These are phyloP conservation scores for Saccopteryx bilineata DNA, from an alignment of 2,113 vertebrate species.

Conservation along the genomic window DNA sequence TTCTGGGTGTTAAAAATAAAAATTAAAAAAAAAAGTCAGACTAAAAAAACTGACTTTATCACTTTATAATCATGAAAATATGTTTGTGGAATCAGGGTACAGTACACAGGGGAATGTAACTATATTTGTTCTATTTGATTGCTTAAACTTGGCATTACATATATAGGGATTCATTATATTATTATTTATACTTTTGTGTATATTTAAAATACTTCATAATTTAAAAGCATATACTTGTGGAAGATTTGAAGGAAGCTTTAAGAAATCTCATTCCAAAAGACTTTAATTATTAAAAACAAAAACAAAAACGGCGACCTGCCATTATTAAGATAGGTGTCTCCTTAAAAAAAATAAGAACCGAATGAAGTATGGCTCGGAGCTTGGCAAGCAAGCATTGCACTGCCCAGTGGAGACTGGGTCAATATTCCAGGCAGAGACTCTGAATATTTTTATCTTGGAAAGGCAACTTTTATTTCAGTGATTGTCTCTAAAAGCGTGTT, in stretches of 20 bases:
- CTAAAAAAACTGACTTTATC: background rate
- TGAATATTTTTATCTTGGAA: constrained; percentile 79
- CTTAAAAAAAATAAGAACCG: constrained; percentile 23
- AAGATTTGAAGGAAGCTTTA: constrained; percentile 59
- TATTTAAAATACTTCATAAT: constrained; percentile 79
- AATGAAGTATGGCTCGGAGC: constrained; percentile 29
- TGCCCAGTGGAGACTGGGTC: constrained; percentile 70
- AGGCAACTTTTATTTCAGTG: constrained; percentile 79
- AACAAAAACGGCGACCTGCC: background rate
- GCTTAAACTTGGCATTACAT: constrained; percentile 54
- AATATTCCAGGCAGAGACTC: constrained; percentile 72
- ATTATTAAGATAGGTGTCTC: constrained; percentile 29
- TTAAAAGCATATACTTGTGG: constrained; percentile 76
- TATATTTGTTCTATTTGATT: constrained; percentile 54
- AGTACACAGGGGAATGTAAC: background rate
- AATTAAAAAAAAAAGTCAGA: constrained; percentile 31
- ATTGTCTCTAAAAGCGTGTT: constrained; percentile 88
- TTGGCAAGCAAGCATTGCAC: constrained; percentile 57
- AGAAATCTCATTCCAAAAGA: constrained; percentile 61
- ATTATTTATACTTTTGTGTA: constrained; percentile 76
- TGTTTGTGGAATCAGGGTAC: constrained; percentile 37
- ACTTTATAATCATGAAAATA: constrained; percentile 49
- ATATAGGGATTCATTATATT: constrained; percentile 76
- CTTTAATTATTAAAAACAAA: background rate
- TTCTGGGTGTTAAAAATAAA: constrained; percentile 63